phyloP scores from a whole-genome alignment of 2,888 invertebrate species.

The Ecdyonurus torrentis region DNA sequence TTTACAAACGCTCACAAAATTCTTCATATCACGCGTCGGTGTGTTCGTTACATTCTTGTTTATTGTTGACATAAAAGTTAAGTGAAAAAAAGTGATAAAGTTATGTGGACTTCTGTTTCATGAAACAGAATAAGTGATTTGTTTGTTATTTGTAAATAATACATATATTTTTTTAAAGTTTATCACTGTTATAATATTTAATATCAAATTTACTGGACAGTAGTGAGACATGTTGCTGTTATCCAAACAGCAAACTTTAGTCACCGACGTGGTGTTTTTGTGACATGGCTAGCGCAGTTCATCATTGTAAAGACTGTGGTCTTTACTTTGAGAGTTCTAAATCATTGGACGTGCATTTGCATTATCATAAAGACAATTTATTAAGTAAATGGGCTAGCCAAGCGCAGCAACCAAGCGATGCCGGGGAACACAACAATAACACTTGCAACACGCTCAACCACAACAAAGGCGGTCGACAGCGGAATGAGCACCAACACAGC shows the following conservation, averaged over 20 bases:
- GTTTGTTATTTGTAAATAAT: too few species aligned
- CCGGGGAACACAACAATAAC: slow-evolving; percentile 49
- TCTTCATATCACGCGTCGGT: neutral
- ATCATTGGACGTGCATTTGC: slow-evolving; percentile 61
- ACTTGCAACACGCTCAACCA: slow-evolving; percentile 26
- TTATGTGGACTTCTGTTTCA: neutral
- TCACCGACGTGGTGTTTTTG: slow-evolving; percentile 20
- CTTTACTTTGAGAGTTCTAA: slow-evolving; percentile 56
- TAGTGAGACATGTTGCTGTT: neutral
- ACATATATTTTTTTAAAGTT: neutral
- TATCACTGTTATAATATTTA: neutral
- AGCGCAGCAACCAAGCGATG: slow-evolving; percentile 9
- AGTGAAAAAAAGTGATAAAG: neutral
- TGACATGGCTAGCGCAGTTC: slow-evolving; percentile 17
- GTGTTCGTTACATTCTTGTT: neutral
- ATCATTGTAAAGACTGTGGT: slow-evolving; percentile 60
- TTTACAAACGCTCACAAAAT: neutral
- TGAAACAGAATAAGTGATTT: neutral
- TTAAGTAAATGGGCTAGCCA: slow-evolving; percentile 53
- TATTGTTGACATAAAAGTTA: neutral
- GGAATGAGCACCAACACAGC: slow-evolving; percentile 31
- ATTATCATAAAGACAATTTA: slow-evolving; percentile 62
- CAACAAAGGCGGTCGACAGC: neutral
- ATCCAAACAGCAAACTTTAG: slow-evolving; percentile 17
- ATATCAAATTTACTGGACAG: neutral